These are phyloP conservation scores for Heliocidaris erythrogramma DNA, from an alignment of 35 echinoderm and acorn worm genomes.

Conservation along the genomic window DNA sequence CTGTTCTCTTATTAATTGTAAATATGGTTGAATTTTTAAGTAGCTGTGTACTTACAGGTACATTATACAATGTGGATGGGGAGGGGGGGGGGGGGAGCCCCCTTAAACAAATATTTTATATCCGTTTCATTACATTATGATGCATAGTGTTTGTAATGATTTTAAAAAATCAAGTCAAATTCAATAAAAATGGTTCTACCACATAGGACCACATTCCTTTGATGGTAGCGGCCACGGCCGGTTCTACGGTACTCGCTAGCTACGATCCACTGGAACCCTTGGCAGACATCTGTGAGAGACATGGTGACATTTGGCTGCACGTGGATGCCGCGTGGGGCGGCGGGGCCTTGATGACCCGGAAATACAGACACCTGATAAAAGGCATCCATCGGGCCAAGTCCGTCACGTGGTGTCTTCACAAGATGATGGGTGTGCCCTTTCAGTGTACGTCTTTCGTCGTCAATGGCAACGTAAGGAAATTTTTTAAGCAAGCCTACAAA, in stretches of 20 bases:
- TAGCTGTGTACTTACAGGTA: no score
- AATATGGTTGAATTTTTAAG: no score
- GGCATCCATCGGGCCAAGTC: conserved; percentile 87
- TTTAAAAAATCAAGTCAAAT: no score
- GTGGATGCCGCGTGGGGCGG: conserved; percentile 99
- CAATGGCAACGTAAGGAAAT: conserved; percentile 66
- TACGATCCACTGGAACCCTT: conserved; percentile 80
- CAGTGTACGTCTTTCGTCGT: conserved; percentile 94
- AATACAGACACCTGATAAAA: conserved; percentile 64
- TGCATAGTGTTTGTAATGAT: no score
- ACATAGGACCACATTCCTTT: conserved; percentile 71
- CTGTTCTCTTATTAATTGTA: no score
- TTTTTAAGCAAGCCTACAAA: not conserved
- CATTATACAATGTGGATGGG: no score
- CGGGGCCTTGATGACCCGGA: conserved; percentile 63
- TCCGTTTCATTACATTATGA: no score
- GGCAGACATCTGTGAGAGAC: conserved; percentile 72
- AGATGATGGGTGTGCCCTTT: conserved; percentile 86
- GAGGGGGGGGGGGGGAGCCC: no score
- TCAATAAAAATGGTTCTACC: not conserved
- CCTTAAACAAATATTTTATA: no score
- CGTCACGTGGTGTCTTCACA: conserved; percentile 94
- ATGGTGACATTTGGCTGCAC: conserved; percentile 82
- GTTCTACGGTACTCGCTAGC: conserved; percentile 87
- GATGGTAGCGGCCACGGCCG: conserved; percentile 82